These are phyloP conservation scores for human (Homo sapiens) DNA, from an alignment of 2,113 vertebrate species.

Conservation along the genomic window DNA sequence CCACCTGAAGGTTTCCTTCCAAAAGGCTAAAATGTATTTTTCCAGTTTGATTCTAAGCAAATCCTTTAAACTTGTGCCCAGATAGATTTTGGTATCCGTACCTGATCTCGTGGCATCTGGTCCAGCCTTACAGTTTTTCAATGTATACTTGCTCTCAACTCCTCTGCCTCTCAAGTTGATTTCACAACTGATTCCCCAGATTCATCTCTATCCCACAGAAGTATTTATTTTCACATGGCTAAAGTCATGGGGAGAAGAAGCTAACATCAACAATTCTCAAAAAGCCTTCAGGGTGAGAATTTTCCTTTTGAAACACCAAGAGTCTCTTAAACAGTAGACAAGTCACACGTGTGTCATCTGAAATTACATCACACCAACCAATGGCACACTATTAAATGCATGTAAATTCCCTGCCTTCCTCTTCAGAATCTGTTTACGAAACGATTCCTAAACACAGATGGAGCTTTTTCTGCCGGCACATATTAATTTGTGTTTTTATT, in stretches of 20 bases:
- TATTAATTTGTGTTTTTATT: conserved; percentile 84
- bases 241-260: conserved; percentile 36
- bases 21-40: not conserved
- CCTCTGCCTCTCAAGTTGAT: not conserved
- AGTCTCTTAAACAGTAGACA: not conserved
- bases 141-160: not conserved
- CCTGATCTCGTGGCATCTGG: not conserved
- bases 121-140: not conserved
- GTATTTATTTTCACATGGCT: conserved; percentile 3
- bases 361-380: conserved; percentile 65
- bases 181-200: not conserved
- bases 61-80: not conserved
- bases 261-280: conserved; percentile 18
- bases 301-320: conserved; percentile 29
- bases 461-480: conserved; percentile 76
- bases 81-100: accelerated
- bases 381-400: conserved; percentile 56
- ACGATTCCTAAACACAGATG: conserved; percentile 81
- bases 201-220: not conserved
- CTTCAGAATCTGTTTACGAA: conserved; percentile 77
- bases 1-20: not conserved
- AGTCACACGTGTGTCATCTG: conserved; percentile 36
- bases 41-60: not conserved
- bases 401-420: conserved; percentile 74
- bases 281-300: not conserved